A percentile compares a stretch with the other conserved stretches of the same genome.
phyloP scores from a whole-genome alignment of 2,113 vertebrate species.

The Ornithorhynchus anatinus region DNA sequence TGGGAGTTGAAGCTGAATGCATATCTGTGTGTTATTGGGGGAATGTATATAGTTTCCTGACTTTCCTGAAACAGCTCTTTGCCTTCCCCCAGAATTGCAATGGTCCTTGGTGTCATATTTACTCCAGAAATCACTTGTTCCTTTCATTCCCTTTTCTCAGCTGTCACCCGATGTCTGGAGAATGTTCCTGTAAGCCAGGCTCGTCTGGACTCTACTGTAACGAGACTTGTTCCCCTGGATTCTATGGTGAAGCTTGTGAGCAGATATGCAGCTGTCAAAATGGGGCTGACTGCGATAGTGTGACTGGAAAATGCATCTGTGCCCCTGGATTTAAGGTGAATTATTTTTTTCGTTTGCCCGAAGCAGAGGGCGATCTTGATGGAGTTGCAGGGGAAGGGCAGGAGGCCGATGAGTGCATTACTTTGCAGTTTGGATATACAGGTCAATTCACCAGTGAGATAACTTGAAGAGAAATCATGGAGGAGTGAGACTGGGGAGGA shows the following conservation, averaged over 20 bases:
- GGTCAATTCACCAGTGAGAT: too few relatives aligned
- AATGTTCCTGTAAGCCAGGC: conserved; percentile 88
- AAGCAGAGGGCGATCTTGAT: not conserved
- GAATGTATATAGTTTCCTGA: too few relatives aligned
- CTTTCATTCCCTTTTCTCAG: conserved; percentile 75
- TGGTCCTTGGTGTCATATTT: conserved; percentile 36
- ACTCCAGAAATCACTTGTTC: conserved; percentile 55
- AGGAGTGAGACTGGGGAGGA: too few relatives aligned
- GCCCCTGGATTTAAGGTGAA: conserved; percentile 94
- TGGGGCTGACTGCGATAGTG: conserved; percentile 92
- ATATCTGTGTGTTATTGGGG: too few relatives aligned
- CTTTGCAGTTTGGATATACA: too few relatives aligned
- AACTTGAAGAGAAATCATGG: too few relatives aligned
- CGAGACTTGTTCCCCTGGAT: conserved; percentile 90
- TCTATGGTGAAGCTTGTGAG: conserved; percentile 88
- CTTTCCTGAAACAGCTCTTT: not conserved
- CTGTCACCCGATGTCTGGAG: conserved; percentile 97
- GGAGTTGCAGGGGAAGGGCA: too few relatives aligned
- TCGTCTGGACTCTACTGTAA: conserved; percentile 97
- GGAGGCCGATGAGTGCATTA: too few relatives aligned
- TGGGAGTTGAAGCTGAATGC: too few relatives aligned
- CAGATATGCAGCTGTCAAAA: conserved; percentile 95
- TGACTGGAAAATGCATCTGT: conserved; percentile 89
- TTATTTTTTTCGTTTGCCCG: not conserved
- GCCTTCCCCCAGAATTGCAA: conserved; percentile 1